Conservation (phyloP, 2,113 vertebrate genomes). For the Ochotona curzoniae region DNA sequence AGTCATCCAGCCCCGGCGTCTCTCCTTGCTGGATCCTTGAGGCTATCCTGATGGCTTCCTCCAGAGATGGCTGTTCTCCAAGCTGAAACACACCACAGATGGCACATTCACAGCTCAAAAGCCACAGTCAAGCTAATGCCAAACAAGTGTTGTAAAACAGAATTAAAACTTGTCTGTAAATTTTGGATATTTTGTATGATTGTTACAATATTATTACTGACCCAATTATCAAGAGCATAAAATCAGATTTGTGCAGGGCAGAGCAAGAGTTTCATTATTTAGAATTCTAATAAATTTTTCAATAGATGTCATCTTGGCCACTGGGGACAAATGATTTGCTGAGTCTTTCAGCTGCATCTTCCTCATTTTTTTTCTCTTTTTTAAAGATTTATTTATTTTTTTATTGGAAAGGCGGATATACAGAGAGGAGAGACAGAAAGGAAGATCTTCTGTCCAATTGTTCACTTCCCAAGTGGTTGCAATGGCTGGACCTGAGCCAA, state of each 20-base stretch:
- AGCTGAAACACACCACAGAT: slow-evolving; percentile 87
- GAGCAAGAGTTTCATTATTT: slow-evolving; percentile 14
- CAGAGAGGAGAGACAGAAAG: no score
- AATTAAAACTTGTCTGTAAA: neutral
- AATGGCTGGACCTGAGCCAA: no score
- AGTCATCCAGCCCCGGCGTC: slow-evolving; percentile 96
- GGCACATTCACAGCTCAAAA: slow-evolving; percentile 23
- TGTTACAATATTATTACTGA: neutral
- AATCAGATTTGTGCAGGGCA: slow-evolving; percentile 9
- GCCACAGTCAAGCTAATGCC: neutral
- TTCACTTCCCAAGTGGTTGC: no score
- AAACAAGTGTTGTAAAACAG: neutral
- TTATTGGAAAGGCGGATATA: no score
- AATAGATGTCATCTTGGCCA: neutral
- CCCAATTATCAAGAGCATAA: neutral
- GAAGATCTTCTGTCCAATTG: no score
- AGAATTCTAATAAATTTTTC: slow-evolving; percentile 34
- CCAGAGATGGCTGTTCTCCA: slow-evolving; percentile 97
- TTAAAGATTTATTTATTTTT: no score
- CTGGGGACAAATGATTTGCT: neutral
- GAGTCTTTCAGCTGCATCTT: neutral
- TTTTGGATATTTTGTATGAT: no score
- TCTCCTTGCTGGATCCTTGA: slow-evolving; percentile 99
- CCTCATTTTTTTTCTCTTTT: no score
- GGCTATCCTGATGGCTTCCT: slow-evolving; percentile 99